Evolutionary conservation across 2,113 vertebrate species (phyloP).

Genomic region (Varanus salvator): DNA sequence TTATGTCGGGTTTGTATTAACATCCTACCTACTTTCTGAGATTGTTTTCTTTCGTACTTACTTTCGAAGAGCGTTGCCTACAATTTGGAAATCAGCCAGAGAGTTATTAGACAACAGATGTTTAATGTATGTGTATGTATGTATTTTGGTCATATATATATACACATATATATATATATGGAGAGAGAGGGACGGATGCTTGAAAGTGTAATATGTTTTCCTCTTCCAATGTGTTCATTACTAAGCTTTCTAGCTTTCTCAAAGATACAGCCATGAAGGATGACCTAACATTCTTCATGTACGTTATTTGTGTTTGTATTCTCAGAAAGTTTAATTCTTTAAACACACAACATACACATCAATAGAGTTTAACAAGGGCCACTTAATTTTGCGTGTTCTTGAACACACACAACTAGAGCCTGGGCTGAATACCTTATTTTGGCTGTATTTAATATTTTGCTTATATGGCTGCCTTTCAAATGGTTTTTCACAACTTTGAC

Average conservation of each 20-base stretch:
- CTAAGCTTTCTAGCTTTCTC: background rate
- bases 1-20: background rate
- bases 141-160: background rate
- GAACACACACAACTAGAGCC: fast-evolving
- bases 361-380: background rate
- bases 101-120: background rate
- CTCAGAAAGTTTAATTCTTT: background rate
- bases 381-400: background rate
- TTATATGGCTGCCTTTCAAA: background rate
- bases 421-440: too few relatives aligned
- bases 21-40: background rate
- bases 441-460: background rate
- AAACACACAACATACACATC: background rate
- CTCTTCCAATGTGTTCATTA: background rate
- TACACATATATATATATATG: background rate
- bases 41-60: background rate
- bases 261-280: background rate
- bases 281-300: background rate
- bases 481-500: background rate
- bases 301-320: too few relatives aligned
- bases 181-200: background rate
- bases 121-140: background rate
- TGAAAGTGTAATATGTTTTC: background rate
- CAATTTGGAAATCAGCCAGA: background rate
- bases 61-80: background rate